Base-by-base conservation (phyloP, 2,888 invertebrate species). In the Chaetogeoica ovagalla region DNA sequence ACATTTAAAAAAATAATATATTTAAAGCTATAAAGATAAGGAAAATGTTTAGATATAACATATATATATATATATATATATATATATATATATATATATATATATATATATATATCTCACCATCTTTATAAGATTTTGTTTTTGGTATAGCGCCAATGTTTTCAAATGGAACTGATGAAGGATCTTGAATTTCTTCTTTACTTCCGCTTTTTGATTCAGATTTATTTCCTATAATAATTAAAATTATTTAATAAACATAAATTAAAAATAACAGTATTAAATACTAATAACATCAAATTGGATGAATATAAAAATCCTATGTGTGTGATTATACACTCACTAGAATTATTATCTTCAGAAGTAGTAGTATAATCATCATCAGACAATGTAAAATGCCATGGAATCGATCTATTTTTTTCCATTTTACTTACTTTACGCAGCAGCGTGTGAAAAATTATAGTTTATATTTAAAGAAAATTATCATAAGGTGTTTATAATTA, bases 341-440 rank as follows among this genome's bases (percentile, higher is more conserved):
- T 79, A 79, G 79, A 79, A 70, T 71, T 79, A 39, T 79, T 79
- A 70, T 79, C 79, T 71, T 79, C 79, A 19, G 79, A 79, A 71
- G 79, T 79, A 21, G 79, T 79, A n/a, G 70, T 79, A 79, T 79
- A 79, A 30, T 79, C 79, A 57, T 79, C 79, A 55, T 79, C 79
- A 63, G 79, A 79, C n/a, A 79, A 71, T 43, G 79, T 79, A 79
- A 79, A 79, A 71, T 79, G 63, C 79, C 79, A 79, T 1, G 79
- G 79, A 19, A 70, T 63, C 55, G 62, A 79, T 62, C 43, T 79
- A 71, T 70, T 79, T 55, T 63, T 71, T 70, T 79, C 79, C 63
- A 63, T 19, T 63, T 71, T 62, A 57, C 39, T 79, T 43, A 79
- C 79, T 79, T 79, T 71, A 63, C 30, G 30, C n/a, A n/a, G 79